Base-by-base conservation (phyloP, 2,888 invertebrate genomes). In the Nephrotoma guestfalica region DNA sequence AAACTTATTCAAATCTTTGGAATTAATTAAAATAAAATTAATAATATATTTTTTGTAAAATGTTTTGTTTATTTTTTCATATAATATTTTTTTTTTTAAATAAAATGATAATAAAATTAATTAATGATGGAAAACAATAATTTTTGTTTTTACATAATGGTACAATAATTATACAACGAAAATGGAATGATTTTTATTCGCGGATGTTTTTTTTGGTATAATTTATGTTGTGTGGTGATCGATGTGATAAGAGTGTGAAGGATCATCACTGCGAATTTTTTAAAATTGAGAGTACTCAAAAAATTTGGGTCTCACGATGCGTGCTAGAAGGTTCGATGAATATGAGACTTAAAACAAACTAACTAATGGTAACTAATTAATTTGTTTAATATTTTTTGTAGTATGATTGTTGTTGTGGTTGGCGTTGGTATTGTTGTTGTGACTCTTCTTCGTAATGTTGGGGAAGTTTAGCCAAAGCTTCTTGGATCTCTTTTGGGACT, bases 401-500 rank as follows among this genome's bases (percentile, higher is more conserved):
- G 43, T 30, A 41, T 84, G 43, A 51, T 86, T 86, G 86, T 51
- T 86, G 86, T 13, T 86, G 86, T 86, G 40, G 86, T 51, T 86
- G 51, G 6, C 15, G 41, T 85, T 85, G 42, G 11, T 85, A 85
- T 51, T 86, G 86, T 41, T 85, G 84, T 57, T 86, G 85, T 41
- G 42, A 41, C 18, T 87, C 86, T 13, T 41, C 51, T 40, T 86
- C 86, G 83, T 87, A 87, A 42, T 87, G 86, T 41, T 86, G 87
- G 18, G 87, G 87, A 86, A 90, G 89, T 87, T 89, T 90, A 87
- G 90, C 91, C 85, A 91, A 88, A 0, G 90, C 90, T 87, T 91
- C 91, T 89, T 94, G 94, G 88, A 96, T 96, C 88, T 94, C 96
- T 86, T 93, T 92, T 7, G 96, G 96, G 88, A 96, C 95, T 30